Evolutionary conservation across 2,113 vertebrate genomes (phyloP), one percentile per base, ranked within the genome.

Genomic region (Chionis minor): DNA sequence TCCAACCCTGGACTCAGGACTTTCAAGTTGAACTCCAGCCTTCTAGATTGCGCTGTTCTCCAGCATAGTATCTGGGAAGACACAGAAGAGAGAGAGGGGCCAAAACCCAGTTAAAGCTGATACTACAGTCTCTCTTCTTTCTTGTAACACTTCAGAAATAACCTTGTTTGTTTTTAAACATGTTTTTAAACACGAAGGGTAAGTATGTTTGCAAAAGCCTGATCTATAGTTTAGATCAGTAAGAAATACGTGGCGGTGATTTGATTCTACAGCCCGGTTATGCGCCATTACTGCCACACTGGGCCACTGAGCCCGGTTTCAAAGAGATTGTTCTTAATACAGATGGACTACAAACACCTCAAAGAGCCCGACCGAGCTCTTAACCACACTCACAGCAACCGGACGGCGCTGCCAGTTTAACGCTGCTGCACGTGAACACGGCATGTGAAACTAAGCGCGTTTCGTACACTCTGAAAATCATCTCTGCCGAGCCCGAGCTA

Each of bases 371-470:
- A 16, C 35, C 0, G 2, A 86, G 75, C n/a, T 63, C 51, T 35
- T 14, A 8, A 1, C 8, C 1, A 1, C 54, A 8, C 44, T 28
- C 20, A 8, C 3, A 72, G 49, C 8, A 18, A 12, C 12, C 55
- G 32, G 32, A 28, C 49, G 4, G 9, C 0, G 0, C 23, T 12
- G 24, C 0, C 55, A 51, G 14, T 21, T 65, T 8, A 58, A 52
- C 6, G 22, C 14, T 2, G 2, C 32, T 0, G 0, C 0, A 4
- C 2, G 0, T 0, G 24, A 85, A 24, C 2, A 0, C 79, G 35
- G 7, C 17, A 7, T 22, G 28, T 44, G 33, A 12, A 91, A 27
- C 38, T 10, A 56, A 66, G 27, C 0, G 8, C n/a, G 6, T 21
- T 35, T 28, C 10, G 26, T 24, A 52, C 33, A 4, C 28, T 30